Evolutionary conservation across 2,113 vertebrate genomes (phyloP), one percentile per base, ranked within the genome.

Genomic region (Helogale parvula): DNA sequence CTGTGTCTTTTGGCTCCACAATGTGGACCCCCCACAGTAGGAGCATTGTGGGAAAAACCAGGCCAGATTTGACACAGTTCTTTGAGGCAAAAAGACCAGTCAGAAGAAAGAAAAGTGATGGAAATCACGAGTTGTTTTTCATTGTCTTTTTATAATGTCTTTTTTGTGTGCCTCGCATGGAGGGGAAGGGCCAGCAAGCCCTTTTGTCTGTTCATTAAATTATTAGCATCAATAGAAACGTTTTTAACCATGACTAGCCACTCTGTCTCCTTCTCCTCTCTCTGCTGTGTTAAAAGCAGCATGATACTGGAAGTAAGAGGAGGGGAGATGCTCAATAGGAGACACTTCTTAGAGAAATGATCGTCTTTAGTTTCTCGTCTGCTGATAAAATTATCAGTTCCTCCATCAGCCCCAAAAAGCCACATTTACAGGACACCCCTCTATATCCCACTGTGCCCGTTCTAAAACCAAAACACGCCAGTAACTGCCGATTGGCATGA

Each of bases 191-290:
- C n/a, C 3, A 25, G 65, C 88, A 96, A 94, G 41, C 38, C 29
- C 60, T 88, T 97, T 97, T 93, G 86, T 95, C 76, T 96, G 77
- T 88, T 93, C 38, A 97, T 95, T 97, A 97, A 77, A 77, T 93
- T 96, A 93, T 93, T 97, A 91, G 83, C 72, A 93, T 97, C 81
- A 97, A 83, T 88, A 90, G 69, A 96, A 95, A 92, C 4, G 33
- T 72, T 93, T 94, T 93, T 69, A 31, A 79, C 60, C 60, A 91
- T 95, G 88, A 91, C 81, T 91, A 90, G 60, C 83, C 85, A 91
- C 63, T 94, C 91, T 94, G 35, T 91, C 85, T 95, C 65, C 38
- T 66, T 35, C 1, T 72, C 92, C 65, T 80, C 52, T 88, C 82
- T 83, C 84, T 88, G 19, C 84, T 95, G 41, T 95, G 57, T 95